Base-by-base conservation (phyloP, 2,888 invertebrate genomes). In the Polietes domitor region DNA sequence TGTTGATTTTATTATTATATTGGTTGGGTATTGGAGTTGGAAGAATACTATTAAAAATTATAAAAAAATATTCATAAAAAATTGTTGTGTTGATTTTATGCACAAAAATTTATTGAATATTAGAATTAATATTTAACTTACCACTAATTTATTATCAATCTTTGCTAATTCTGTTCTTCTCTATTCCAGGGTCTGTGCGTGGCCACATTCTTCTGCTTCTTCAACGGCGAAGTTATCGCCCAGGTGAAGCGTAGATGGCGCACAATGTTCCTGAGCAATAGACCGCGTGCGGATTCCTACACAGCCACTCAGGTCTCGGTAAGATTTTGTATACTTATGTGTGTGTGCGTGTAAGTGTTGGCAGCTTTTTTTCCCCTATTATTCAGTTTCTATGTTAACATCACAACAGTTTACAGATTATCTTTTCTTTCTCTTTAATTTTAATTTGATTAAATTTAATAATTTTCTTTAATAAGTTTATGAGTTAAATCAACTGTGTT, bases 161-260 rank as follows among this genome's bases (percentile, higher is more conserved):
- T n/a, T n/a, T n/a, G n/a, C n/a, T n/a, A n/a, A n/a, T n/a, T n/a
- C n/a, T 32, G 32, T 37, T 9, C 10, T 37, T 9, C 10, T 47
- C 3, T 47, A 7, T 88, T 86, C 2, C 95, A 98, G 96, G 98
- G 98, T 83, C 94, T 98, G 82, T 97, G 97, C 92, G 98, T 98
- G 75, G 97, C 98, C 47, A 95, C 97, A 85, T 94, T 98, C 72
- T 98, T 97, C 93, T 98, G 98, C 92, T 98, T 98, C 94, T 97
- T 96, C 93, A 98, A 98, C 91, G 98, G 98, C 86, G 98, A 98
- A 95, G 98, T 98, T 92, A 95, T 96, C 88, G 96, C 96, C 85
- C 97, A 97, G 92, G 94, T 97, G 90, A 96, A 96, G 89, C 94
- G 97, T 83, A 96, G 95, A 92, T 97, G 96, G 96, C 95, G 96